A percentile compares a stretch with the other conserved stretches of the same genome.
Evolutionary conservation across 2,888 invertebrate genomes (phyloP).

Genomic region (Mimas tiliae): DNA sequence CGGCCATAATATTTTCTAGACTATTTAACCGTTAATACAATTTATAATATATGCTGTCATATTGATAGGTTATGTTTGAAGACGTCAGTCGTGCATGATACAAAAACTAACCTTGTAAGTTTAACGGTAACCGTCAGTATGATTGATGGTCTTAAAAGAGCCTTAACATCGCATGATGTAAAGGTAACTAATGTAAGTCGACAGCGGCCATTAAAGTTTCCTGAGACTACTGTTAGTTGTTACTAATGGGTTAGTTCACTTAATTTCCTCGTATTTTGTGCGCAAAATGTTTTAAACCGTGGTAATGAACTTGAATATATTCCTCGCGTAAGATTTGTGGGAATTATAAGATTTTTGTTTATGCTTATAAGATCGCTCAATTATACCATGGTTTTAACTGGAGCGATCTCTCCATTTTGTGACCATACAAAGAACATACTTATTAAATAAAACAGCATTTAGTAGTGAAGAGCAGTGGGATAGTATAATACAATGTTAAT

Average conservation of each 20-base stretch:
- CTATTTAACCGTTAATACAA: not conserved
- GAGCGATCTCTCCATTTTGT: too few species aligned
- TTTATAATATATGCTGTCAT: not conserved
- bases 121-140: conserved; percentile 18
- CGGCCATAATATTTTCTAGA: not conserved
- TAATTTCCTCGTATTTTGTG: conserved; percentile 10
- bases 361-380: too few species aligned
- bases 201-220: conserved; percentile 7
- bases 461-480: too few species aligned
- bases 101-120: conserved; percentile 10
- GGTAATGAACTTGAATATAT: conserved; percentile 8
- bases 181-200: not conserved
- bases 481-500: too few species aligned
- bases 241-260: not conserved
- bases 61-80: conserved; percentile 9
- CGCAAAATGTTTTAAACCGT: not conserved
- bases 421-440: too few species aligned
- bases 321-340: not conserved
- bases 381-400: too few species aligned
- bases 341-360: not conserved
- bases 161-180: not conserved
- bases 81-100: not conserved
- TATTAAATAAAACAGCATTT: too few species aligned
- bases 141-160: conserved; percentile 3
- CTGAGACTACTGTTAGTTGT: not conserved